Percentiles rank a stretch among this genome's conserved stretches.
phyloP scores from a whole-genome alignment of 2,113 vertebrate genomes.

The Laterallus jamaicensis region DNA sequence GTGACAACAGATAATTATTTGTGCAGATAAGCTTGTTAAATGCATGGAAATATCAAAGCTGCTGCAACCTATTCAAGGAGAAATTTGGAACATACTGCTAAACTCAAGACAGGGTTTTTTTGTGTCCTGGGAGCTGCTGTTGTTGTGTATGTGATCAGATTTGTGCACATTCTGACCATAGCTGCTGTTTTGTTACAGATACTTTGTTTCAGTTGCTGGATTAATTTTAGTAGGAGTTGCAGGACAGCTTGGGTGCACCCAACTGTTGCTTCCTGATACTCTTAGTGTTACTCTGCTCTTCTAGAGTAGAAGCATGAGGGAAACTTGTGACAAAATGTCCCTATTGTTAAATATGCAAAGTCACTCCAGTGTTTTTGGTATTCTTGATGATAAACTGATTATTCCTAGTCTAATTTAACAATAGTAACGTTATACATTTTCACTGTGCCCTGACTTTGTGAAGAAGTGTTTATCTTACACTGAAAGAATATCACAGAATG shows the following conservation, averaged over 20 bases:
- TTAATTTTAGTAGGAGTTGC: not conserved
- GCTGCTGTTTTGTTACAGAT: not conserved
- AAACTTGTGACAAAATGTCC: not conserved
- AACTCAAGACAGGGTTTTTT: not conserved
- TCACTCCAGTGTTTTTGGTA: not conserved
- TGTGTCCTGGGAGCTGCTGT: not conserved
- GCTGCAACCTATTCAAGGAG: not conserved
- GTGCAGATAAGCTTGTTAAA: not conserved
- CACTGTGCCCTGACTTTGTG: not conserved
- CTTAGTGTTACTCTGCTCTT: not conserved
- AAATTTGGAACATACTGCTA: not conserved
- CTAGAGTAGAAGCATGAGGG: not conserved
- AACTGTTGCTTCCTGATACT: not conserved
- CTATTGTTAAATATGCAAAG: not conserved
- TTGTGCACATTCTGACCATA: accelerated
- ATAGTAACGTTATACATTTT: not conserved
- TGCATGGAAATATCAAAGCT: not conserved
- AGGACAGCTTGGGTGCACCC: not conserved
- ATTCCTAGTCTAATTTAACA: not conserved
- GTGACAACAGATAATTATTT: not conserved
- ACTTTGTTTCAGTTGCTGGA: not conserved
- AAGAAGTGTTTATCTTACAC: not conserved
- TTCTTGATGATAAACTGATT: not conserved
- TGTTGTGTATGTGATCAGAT: not conserved
- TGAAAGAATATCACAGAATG: not conserved